Evolutionary conservation across 1,140 invertebrate species (phyloP).

Genomic region (Drosophila tristis): DNA sequence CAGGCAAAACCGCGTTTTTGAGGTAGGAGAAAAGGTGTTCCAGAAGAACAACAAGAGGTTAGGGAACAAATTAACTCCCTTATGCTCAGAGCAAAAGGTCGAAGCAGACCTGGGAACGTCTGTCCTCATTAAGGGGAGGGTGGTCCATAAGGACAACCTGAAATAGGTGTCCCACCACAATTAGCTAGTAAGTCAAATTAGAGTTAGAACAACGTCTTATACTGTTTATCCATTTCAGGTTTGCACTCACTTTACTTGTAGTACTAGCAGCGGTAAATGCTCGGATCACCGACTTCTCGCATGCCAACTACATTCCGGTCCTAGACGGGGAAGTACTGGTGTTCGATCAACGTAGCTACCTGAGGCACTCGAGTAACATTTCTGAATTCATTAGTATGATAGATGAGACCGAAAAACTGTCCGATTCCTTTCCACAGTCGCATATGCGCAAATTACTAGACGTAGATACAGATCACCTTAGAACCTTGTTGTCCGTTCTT

Average conservation of each 20-base stretch:
- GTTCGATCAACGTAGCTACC: constrained; percentile 3
- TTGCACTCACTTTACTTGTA: constrained; percentile 4
- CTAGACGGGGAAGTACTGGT: constrained; percentile 1
- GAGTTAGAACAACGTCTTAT: neutral
- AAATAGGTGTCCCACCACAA: neutral
- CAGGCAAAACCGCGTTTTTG: constrained; percentile 17
- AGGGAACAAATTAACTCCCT: constrained; percentile 29
- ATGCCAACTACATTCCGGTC: constrained; percentile 18
- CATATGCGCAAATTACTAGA: constrained; percentile 35
- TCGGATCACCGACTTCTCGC: constrained; percentile 23
- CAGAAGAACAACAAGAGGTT: constrained; percentile 22
- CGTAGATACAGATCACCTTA: neutral
- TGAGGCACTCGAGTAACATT: constrained; percentile 28
- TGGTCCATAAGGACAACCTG: constrained; percentile 28
- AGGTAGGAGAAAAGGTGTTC: constrained; percentile 25
- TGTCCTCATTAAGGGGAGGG: constrained; percentile 33
- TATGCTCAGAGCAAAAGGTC: constrained; percentile 18
- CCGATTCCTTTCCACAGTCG: constrained; percentile 17
- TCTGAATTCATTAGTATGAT: constrained; percentile 20
- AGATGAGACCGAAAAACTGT: constrained; percentile 23
- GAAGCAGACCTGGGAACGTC: constrained; percentile 33
- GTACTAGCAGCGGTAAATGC: constrained; percentile 8
- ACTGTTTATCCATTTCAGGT: neutral
- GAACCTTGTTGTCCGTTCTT: constrained; percentile 6
- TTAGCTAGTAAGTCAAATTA: neutral